Evolutionary conservation across 2,888 invertebrate species (phyloP).

Genomic region (Cataglyphis livida): DNA sequence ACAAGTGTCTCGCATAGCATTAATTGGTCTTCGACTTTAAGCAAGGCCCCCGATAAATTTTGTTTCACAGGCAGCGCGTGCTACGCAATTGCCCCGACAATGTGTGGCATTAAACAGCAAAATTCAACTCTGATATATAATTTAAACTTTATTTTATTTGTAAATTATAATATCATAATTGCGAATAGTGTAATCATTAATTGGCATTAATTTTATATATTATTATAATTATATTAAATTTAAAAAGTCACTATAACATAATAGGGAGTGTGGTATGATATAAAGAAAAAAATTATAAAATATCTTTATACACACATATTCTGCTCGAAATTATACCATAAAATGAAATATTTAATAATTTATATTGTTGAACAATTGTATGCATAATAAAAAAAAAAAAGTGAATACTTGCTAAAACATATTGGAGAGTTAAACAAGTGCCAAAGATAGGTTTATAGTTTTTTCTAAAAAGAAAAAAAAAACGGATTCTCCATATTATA

Average conservation of each 20-base stretch:
- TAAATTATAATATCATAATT: not conserved
- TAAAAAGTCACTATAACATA: not conserved
- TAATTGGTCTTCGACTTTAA: constrained; percentile 75
- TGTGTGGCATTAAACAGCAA: not conserved
- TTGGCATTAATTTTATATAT: not conserved
- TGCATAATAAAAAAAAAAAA: not conserved
- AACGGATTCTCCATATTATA: not conserved
- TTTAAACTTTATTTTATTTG: not conserved
- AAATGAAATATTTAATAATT: not conserved
- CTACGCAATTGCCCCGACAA: constrained; percentile 53
- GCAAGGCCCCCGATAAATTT: constrained; percentile 74
- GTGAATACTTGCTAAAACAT: not conserved
- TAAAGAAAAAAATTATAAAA: not conserved
- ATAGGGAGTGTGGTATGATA: not conserved
- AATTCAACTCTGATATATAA: not conserved
- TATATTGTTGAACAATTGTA: not conserved
- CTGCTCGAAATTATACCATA: not conserved
- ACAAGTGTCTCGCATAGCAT: constrained; percentile 78
- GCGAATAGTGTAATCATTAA: not conserved
- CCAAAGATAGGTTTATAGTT: not conserved
- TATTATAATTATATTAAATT: not conserved
- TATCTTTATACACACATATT: not conserved
- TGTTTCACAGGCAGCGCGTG: constrained; percentile 59
- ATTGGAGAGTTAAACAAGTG: not conserved
- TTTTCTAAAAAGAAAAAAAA: not conserved